Evolutionary conservation across 2,113 vertebrate genomes (phyloP), one percentile per base, ranked within the genome.

Genomic region (Hassar affinis): DNA sequence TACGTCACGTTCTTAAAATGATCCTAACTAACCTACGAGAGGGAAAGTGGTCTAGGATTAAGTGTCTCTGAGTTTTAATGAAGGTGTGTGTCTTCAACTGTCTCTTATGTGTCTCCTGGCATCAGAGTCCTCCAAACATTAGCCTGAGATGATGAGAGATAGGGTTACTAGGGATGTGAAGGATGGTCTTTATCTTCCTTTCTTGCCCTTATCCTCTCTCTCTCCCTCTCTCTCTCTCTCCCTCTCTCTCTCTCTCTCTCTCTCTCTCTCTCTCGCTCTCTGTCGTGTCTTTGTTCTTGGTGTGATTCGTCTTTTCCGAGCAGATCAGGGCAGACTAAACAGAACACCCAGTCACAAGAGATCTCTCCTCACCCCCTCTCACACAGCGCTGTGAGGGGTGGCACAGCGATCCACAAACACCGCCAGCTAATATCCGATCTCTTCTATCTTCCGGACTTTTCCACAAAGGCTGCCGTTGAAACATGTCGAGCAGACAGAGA

Each of bases 321-420:
- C 27, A 33, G 52, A 87, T 87, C 86, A 2, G 86, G 86, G 83
- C 78, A 87, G 86, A 85, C 83, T 79, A 84, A 85, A 87, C 86
- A 87, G 83, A 82, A 80, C 80, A 61, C 83, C 75, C 76, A 69
- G 51, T 57, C 49, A 78, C 71, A 82, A 81, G 74, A 72, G 42
- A 78, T 61, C 33, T 59, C 76, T 35, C 52, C 17, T 78, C 54
- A 59, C 18, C 54, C 54, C 51, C 35, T 42, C 22, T 42, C 76
- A 59, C 20, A 22, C 35, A 78, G 75, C 38, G 27, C 82, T 42
- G 42, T 33, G 42, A 38, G 49, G 81, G 80, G 78, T 68, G 75
- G n/a, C 52, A 61, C 35, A 62, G 10, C 51, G 59, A 83, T 54
- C 76, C 64, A 33, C n/a, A 83, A 83, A 79, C 79, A 82, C 54